phyloP scores from a whole-genome alignment of 2,797 vertebrate species.

The Allobates femoralis region DNA sequence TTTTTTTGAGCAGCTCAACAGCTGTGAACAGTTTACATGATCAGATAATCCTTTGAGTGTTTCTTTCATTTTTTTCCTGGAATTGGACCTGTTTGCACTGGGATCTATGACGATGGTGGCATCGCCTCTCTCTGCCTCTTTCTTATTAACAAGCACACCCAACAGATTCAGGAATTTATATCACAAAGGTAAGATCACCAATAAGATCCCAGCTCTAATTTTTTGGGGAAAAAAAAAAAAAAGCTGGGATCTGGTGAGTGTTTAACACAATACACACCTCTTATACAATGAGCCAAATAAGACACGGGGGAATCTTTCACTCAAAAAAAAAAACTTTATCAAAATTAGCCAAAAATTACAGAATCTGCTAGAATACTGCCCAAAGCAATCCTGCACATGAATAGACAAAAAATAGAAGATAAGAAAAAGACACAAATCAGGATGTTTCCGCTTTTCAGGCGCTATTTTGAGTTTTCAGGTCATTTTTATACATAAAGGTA shows the following conservation, averaged over 20 bases:
- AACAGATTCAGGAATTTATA: too few relatives aligned
- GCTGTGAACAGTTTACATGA: too few relatives aligned
- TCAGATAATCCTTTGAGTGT: too few relatives aligned
- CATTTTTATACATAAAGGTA: background rate
- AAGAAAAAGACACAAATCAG: background rate
- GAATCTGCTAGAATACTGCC: conserved; percentile 15
- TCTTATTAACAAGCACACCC: too few relatives aligned
- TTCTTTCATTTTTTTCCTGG: too few relatives aligned
- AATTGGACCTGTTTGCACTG: too few relatives aligned
- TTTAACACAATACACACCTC: too few relatives aligned
- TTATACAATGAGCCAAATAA: background rate
- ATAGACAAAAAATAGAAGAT: background rate
- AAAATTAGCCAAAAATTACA: conserved; percentile 19
- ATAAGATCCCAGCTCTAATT: background rate
- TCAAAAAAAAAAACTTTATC: conserved; percentile 24
- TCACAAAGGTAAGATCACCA: background rate
- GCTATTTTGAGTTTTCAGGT: too few relatives aligned
- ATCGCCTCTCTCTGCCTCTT: too few relatives aligned
- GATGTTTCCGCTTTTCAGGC: background rate
- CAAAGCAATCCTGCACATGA: conserved; percentile 16
- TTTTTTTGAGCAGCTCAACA: too few relatives aligned
- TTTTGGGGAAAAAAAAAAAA: background rate
- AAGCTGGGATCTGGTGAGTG: background rate
- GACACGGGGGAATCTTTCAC: background rate
- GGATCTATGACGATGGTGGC: too few relatives aligned